phyloP scores from a whole-genome alignment of 1,140 invertebrate genomes.

The Carposina sasakii region DNA sequence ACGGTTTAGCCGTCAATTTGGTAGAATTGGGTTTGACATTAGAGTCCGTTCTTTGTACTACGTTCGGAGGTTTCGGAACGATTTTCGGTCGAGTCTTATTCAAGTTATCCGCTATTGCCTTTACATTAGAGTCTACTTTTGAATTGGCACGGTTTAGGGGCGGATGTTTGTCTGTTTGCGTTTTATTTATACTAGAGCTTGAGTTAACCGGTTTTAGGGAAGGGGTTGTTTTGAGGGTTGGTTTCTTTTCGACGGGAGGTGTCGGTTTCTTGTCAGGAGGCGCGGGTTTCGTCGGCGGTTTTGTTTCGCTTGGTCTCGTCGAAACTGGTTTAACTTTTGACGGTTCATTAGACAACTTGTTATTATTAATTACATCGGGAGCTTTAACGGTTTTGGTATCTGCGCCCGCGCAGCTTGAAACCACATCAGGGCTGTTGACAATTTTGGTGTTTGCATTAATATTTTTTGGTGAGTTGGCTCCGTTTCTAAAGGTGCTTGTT shows the following conservation, averaged over 20 bases:
- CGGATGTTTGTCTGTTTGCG: slow-evolving; percentile 38
- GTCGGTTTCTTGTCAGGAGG: slow-evolving; percentile 39
- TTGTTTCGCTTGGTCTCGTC: slow-evolving; percentile 45
- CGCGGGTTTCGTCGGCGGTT: slow-evolving; percentile 47
- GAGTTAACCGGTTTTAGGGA: slow-evolving; percentile 43
- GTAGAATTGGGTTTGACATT: slow-evolving; percentile 60
- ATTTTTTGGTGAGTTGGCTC: slow-evolving; percentile 49
- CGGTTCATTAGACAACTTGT: slow-evolving; percentile 45
- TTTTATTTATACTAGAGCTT: slow-evolving; percentile 32
- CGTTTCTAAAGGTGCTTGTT: slow-evolving; percentile 57
- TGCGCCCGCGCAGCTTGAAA: slow-evolving; percentile 75
- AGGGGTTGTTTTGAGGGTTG: slow-evolving; percentile 33
- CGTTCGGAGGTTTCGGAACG: slow-evolving; percentile 50
- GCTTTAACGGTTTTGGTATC: slow-evolving; percentile 72
- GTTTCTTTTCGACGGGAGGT: slow-evolving; percentile 47
- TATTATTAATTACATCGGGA: slow-evolving; percentile 75
- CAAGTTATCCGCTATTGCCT: slow-evolving; percentile 55
- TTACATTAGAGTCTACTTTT: slow-evolving; percentile 55
- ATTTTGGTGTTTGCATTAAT: slow-evolving; percentile 45
- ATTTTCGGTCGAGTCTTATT: slow-evolving; percentile 64
- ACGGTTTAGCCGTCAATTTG: slow-evolving; percentile 74
- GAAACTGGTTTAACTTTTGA: slow-evolving; percentile 52
- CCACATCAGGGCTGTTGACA: slow-evolving; percentile 79
- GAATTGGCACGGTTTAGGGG: slow-evolving; percentile 37
- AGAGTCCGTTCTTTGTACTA: slow-evolving; percentile 49